Percentiles rank a stretch among this genome's conserved stretches.
These are phyloP conservation scores for Trinorchestia longiramus DNA, from an alignment of 1,140 invertebrate species.

Conservation along the genomic window DNA sequence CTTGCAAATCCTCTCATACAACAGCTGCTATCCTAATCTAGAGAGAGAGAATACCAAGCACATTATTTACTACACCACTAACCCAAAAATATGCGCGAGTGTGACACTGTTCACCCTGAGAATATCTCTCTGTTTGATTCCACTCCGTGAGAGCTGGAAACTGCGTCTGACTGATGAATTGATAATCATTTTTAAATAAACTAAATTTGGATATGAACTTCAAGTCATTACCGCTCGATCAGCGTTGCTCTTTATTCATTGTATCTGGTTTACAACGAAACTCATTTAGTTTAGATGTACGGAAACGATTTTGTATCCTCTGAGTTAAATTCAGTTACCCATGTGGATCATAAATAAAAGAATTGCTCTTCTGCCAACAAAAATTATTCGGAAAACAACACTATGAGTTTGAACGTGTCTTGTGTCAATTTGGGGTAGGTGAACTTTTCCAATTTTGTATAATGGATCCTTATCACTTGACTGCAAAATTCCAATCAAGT, in stretches of 20 bases:
- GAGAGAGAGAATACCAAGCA: background rate
- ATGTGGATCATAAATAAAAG: background rate
- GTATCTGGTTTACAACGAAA: no score
- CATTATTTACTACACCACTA: background rate
- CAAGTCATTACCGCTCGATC: no score
- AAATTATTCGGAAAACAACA: background rate
- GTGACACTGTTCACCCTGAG: background rate
- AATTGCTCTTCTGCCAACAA: background rate
- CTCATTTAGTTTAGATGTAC: no score
- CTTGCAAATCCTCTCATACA: background rate
- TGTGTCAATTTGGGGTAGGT: background rate
- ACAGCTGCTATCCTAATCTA: background rate
- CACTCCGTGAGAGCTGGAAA: background rate
- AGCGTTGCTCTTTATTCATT: no score
- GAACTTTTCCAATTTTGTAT: background rate
- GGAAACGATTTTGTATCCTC: background rate
- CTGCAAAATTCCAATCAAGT: background rate
- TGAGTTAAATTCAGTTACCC: background rate
- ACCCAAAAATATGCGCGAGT: background rate
- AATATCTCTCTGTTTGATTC: background rate
- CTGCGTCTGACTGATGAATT: background rate
- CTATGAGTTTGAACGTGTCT: background rate
- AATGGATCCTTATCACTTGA: background rate
- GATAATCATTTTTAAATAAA: background rate
- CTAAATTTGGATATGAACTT: background rate